Conservation (phyloP, 92 coral and sea anemone species). For the Heliopora coerulea region DNA sequence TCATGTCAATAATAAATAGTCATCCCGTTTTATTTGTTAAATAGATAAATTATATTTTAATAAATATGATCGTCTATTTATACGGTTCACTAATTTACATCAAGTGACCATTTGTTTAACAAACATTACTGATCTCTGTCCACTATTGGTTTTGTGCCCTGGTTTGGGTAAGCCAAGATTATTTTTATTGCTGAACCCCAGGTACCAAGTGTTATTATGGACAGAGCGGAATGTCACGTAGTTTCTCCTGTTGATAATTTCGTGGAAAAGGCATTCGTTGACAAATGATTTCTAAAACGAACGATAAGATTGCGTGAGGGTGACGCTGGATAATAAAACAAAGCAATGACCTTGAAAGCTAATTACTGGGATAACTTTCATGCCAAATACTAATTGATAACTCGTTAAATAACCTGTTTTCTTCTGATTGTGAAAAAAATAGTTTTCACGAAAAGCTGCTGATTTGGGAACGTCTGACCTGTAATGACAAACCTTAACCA, state of each 20-base stretch:
- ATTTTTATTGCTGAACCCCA: background rate
- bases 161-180: conserved; percentile 6
- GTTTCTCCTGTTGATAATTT: background rate
- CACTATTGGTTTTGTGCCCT: background rate
- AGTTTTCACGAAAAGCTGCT: no score
- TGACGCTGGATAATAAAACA: no score
- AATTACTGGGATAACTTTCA: no score
- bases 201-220: background rate
- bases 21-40: background rate
- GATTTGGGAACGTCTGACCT: no score
- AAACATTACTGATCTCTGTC: background rate
- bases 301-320: no score
- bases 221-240: background rate
- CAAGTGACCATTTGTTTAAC: background rate
- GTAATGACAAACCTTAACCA: no score
- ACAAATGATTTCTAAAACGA: background rate
- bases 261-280: background rate
- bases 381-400: no score
- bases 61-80: conserved; percentile 4
- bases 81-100: background rate
- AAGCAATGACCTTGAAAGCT: no score
- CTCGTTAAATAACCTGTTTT: no score
- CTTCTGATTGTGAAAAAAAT: no score
- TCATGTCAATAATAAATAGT: conserved; percentile 15
- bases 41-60: conserved; percentile 35